phyloP scores from a whole-genome alignment of 2,113 vertebrate species.

The Cololabis saira region DNA sequence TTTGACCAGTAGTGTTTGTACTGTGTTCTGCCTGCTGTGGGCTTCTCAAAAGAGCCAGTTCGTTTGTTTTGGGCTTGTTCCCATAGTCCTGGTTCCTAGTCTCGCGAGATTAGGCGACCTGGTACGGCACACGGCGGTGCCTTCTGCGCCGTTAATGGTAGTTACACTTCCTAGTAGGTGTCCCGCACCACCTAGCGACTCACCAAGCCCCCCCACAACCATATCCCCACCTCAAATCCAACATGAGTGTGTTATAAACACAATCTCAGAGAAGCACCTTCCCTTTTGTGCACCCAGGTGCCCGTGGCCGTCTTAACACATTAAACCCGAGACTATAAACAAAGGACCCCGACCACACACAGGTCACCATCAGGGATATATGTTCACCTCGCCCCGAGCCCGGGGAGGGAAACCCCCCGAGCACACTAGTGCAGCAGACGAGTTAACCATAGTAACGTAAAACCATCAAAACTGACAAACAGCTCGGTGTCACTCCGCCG shows the following conservation, averaged over 20 bases:
- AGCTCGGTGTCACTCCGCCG: constrained; percentile 82
- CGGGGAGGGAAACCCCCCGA: background rate
- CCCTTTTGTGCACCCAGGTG: constrained; percentile 21
- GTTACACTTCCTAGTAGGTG: constrained; percentile 46
- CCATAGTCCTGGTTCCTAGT: background rate
- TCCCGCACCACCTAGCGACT: constrained; percentile 71
- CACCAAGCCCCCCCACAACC: constrained; percentile 3
- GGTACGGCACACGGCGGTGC: background rate
- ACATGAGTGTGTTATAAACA: background rate
- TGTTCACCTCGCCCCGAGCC: background rate
- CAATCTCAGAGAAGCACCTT: background rate
- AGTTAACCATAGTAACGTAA: background rate
- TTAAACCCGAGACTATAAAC: constrained; percentile 55
- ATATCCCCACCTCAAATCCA: constrained; percentile 12
- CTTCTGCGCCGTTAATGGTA: constrained; percentile 24
- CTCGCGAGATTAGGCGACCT: constrained; percentile 10
- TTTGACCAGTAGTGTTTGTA: too few species aligned
- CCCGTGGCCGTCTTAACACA: background rate
- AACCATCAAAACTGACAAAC: constrained; percentile 32
- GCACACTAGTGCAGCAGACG: background rate
- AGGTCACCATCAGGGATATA: background rate
- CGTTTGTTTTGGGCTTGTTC: background rate
- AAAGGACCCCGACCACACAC: constrained; percentile 52
- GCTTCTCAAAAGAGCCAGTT: background rate
- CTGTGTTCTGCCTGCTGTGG: background rate